These are phyloP conservation scores for Meteorus colon DNA, from an alignment of 2,888 invertebrate species.

Conservation along the genomic window DNA sequence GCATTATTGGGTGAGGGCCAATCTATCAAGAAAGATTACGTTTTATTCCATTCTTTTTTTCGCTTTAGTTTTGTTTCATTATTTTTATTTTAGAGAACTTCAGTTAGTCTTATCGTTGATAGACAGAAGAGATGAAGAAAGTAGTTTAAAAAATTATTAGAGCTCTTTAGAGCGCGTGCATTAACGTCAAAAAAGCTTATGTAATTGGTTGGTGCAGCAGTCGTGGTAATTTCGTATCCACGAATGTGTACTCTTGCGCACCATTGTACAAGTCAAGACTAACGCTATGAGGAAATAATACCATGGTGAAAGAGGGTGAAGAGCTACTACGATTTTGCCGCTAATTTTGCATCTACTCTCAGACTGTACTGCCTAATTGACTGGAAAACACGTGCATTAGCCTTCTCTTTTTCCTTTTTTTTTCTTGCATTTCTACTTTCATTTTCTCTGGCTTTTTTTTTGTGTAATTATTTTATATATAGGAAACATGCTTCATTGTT, in stretches of 20 bases:
- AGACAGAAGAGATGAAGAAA: neutral
- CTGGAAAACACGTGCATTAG: conserved; percentile 19
- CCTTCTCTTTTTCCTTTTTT: neutral
- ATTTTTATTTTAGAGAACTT: neutral
- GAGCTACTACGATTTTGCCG: conserved; percentile 12
- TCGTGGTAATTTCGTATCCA: conserved; percentile 11
- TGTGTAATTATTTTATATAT: no score
- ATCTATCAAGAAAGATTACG: neutral
- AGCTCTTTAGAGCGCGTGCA: neutral
- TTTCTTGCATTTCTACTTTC: neutral
- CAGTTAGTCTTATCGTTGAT: neutral
- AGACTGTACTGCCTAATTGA: conserved; percentile 13
- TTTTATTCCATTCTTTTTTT: neutral
- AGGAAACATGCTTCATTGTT: no score
- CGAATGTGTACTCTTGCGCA: neutral
- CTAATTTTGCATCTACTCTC: conserved; percentile 24
- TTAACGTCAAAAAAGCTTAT: neutral
- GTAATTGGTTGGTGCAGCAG: conserved; percentile 2
- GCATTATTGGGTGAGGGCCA: neutral
- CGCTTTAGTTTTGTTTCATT: neutral
- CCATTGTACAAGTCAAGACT: neutral
- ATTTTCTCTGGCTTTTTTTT: neutral
- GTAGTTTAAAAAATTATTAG: neutral
- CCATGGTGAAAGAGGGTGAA: conserved; percentile 3
- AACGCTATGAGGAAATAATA: neutral